These are phyloP conservation scores for Asarcornis scutulata DNA, from an alignment of 2,113 vertebrate species.

Conservation along the genomic window DNA sequence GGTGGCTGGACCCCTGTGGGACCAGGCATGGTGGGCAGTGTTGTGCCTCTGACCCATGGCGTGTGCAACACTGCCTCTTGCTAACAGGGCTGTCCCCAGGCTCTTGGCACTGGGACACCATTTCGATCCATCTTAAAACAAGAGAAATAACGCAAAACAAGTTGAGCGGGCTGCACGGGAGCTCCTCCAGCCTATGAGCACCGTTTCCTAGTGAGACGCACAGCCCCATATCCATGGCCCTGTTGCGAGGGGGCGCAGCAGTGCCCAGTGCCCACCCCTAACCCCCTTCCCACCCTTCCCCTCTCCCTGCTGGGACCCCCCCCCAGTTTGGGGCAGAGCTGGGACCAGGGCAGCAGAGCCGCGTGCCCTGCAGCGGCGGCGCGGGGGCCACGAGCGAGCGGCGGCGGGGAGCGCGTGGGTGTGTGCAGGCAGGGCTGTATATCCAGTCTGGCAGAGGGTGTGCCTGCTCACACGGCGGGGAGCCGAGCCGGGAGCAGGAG, in stretches of 20 bases:
- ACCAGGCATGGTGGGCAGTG: fast-evolving
- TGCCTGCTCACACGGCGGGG: constrained; percentile 70
- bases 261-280: background rate
- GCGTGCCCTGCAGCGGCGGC: constrained; percentile 25
- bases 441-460: constrained; percentile 82
- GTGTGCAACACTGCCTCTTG: background rate
- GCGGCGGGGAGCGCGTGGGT: constrained; percentile 64
- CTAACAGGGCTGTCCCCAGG: background rate
- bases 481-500: constrained; percentile 65
- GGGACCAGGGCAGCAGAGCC: background rate
- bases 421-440: constrained; percentile 78
- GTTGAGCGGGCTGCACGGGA: background rate
- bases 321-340: background rate
- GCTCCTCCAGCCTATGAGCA: background rate
- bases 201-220: background rate
- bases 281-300: fast-evolving
- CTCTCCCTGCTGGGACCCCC: fast-evolving
- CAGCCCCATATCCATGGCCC: background rate
- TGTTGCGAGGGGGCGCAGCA: fast-evolving
- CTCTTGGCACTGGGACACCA: background rate
- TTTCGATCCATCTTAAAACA: background rate
- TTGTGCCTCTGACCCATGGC: background rate
- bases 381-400: background rate
- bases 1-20: background rate
- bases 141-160: background rate